A percentile compares a stretch with the other conserved stretches of the same genome.
phyloP scores from a whole-genome alignment of 2,113 vertebrate genomes.

The Spermophilus dauricus region DNA sequence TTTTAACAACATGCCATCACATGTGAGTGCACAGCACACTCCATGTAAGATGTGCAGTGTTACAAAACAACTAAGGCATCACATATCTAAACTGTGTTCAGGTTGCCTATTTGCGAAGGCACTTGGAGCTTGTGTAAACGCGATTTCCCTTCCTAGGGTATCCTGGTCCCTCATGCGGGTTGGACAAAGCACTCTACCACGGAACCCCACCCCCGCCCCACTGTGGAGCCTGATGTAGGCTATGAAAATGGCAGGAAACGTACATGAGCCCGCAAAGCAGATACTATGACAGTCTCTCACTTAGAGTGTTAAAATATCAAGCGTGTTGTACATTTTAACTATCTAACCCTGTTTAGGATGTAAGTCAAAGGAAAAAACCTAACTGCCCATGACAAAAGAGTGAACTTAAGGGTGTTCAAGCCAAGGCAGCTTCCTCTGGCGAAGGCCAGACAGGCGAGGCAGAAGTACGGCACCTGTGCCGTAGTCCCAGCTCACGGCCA shows the following conservation, averaged over 20 bases:
- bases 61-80: neutral
- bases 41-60: neutral
- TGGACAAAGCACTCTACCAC: neutral
- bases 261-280: neutral
- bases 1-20: neutral
- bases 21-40: neutral
- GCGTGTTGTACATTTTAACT: neutral
- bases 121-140: neutral
- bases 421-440: neutral
- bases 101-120: neutral
- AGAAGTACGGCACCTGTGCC: neutral
- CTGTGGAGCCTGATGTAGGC: neutral
- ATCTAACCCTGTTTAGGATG: neutral
- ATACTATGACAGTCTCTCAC: neutral
- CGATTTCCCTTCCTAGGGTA: neutral
- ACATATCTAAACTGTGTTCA: accelerated
- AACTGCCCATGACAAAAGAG: neutral
- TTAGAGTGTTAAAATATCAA: neutral
- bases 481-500: no score
- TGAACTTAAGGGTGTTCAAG: neutral
- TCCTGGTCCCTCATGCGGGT: neutral
- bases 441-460: neutral
- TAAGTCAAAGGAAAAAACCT: neutral
- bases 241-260: neutral
- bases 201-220: no score